Evolutionary conservation across 2,888 invertebrate species (phyloP), one percentile per base, ranked within the genome.

Genomic region (Parthenolecanium corni): DNA sequence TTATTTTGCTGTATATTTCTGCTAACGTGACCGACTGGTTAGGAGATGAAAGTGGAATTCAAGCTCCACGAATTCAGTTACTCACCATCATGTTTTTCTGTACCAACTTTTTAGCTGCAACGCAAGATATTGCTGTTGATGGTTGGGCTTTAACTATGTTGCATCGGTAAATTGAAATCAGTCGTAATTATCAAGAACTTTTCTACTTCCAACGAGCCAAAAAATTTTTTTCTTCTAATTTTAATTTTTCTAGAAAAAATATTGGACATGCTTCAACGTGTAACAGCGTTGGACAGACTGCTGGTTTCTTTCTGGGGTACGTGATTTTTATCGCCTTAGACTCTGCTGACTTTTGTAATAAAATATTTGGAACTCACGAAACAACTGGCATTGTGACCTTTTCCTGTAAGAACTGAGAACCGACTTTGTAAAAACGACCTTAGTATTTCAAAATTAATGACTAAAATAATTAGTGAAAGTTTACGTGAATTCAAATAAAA

Each of bases 61-160:
- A 42, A 16, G 25, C 62, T 23, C 67, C 67, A 18, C 66, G 58
- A 46, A 64, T 64, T 36, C 64, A 44, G 11, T 53, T 86, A 53
- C 77, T 98, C 25, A 96, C 96, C 0, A 71, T 81, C 14, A 78
- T 91, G 64, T 99, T 99, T 76, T 89, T 97, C 73, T 77, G 83
- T 62, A 77, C 98, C 2, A 97, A 96, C 72, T 95, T 97, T 71
- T 77, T 99, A 69, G 97, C 97, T 4, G 97, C 98, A 2, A 98
- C 98, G 1, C 98, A 99, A 77, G 98, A 99, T 74, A 96, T 98
- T 71, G 97, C 95, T 16, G 97, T 99, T 0, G 98, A 99, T 77
- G 98, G 98, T 21, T 99, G 98, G 98, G 98, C 98, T 0, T 77
- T 99, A 12, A 98, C 97, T 0, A 98, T 99, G 94, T 77, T 98